Base-by-base conservation (phyloP, 2,888 invertebrate genomes). In the Drosophila neotestacea region DNA sequence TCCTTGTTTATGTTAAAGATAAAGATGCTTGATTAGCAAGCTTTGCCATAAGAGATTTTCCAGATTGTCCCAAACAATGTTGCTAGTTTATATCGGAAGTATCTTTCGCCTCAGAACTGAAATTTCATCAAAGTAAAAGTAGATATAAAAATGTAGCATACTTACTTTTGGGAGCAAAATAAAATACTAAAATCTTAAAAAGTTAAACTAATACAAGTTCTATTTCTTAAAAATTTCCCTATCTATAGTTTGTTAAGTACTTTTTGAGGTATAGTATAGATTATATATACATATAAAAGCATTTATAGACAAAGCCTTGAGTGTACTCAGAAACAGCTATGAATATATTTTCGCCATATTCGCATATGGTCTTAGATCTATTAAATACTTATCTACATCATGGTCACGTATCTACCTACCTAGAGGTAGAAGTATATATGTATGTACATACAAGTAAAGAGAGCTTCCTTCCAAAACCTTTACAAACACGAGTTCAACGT, bases 291-390 rank as follows among this genome's bases (percentile, higher is more conserved):
- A 64, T 47, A 55, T 13, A 28, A 42, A 61, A 66, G 74, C 22
- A 22, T 22, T 22, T 1, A 22, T 22, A 22, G 22, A 3, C 3
- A 22, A 22, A 22, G 22, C 22, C 22, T 22, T 22, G 22, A 22
- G 22, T 3, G 22, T 22, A 22, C 22, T 3, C 0, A 22, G 22
- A 3, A 3, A 22, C 22, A 22, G 3, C 2, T 22, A 22, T 22
- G 22, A 22, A 22, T 70, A 63, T 39, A 70, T 55, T 73, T 82
- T 73, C 54, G 65, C 67, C 44, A 71, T 22, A 11, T 22, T 32
- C 16, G 28, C 47, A 46, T 67, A 73, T 63, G 59, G 63, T n/a
- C 32, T 11, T 47, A 63, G 44, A 62, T 38, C 65, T 68, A 81
- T 69, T 65, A 61, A 63, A 42, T 27, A 39, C 48, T 50, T 68